Percentiles rank a stretch among this genome's conserved stretches.
Evolutionary conservation across 2,113 vertebrate species (phyloP).

Genomic region (Callopanchax toddi): DNA sequence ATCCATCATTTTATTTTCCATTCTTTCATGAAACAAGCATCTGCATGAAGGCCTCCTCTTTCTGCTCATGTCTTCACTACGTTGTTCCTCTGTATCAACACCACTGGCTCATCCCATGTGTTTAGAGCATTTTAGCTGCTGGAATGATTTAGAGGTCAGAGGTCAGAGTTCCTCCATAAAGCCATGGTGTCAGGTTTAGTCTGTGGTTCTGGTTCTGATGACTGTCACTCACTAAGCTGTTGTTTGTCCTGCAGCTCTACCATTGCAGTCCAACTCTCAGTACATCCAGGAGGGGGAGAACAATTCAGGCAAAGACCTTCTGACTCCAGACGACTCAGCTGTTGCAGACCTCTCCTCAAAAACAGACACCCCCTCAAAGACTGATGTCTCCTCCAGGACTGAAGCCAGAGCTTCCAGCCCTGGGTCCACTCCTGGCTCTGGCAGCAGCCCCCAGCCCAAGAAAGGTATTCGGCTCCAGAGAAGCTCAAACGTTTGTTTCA

Average conservation of each 20-base stretch:
- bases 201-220: neutral
- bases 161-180: no score
- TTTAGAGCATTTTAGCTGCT: no score
- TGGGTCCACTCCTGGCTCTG: slow-evolving; percentile 55
- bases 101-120: no score
- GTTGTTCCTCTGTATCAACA: no score
- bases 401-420: slow-evolving; percentile 54
- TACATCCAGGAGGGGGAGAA: slow-evolving; percentile 66
- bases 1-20: no score
- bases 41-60: no score
- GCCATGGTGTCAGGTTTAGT: no score
- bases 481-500: no score
- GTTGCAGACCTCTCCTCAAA: slow-evolving; percentile 75
- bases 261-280: slow-evolving; percentile 61
- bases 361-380: slow-evolving; percentile 68
- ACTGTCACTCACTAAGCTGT: no score
- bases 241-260: slow-evolving; percentile 60
- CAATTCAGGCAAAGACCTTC: slow-evolving; percentile 52
- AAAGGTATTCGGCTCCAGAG: slow-evolving; percentile 43
- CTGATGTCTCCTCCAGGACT: slow-evolving; percentile 63
- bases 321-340: slow-evolving; percentile 75
- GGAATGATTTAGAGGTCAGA: no score
- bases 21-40: no score
- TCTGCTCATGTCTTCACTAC: no score
- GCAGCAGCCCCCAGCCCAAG: slow-evolving; percentile 71